phyloP scores from a whole-genome alignment of 2,888 invertebrate genomes.

The Drosophila pegasa region DNA sequence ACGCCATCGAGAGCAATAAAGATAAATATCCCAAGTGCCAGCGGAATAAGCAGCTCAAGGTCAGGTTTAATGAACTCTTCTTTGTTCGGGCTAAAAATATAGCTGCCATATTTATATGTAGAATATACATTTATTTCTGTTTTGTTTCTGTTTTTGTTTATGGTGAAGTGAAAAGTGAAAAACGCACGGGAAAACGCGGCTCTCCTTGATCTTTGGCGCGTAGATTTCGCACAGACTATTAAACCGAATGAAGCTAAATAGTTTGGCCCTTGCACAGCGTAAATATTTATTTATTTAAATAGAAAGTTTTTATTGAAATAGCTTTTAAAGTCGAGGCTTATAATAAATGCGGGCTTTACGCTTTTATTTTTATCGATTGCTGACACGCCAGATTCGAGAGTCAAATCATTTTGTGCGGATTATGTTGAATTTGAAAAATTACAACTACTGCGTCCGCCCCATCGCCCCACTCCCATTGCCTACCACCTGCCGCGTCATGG shows the following conservation, averaged over 20 bases:
- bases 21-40: constrained; percentile 14
- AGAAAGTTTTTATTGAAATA: not conserved
- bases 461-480: not conserved
- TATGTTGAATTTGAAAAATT: constrained; percentile 32
- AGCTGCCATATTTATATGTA: constrained; percentile 12
- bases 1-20: constrained; percentile 8
- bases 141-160: constrained; percentile 12
- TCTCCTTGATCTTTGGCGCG: constrained; percentile 13
- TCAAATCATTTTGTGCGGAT: constrained; percentile 32
- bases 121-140: constrained; percentile 9
- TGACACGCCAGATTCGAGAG: constrained; percentile 33
- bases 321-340: not conserved
- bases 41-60: constrained; percentile 37
- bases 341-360: constrained; percentile 20
- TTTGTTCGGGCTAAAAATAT: constrained; percentile 26
- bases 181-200: not conserved
- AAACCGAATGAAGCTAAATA: not conserved
- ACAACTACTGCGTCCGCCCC: not conserved
- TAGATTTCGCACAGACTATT: not conserved
- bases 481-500: constrained; percentile 45
- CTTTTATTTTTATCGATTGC: constrained; percentile 37
- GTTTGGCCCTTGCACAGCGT: not conserved
- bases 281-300: constrained; percentile 2
- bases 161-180: constrained; percentile 13
- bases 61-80: constrained; percentile 48